Evolutionary conservation across 2,797 vertebrate genomes (phyloP).

Genomic region (Ispidina lecontei): DNA sequence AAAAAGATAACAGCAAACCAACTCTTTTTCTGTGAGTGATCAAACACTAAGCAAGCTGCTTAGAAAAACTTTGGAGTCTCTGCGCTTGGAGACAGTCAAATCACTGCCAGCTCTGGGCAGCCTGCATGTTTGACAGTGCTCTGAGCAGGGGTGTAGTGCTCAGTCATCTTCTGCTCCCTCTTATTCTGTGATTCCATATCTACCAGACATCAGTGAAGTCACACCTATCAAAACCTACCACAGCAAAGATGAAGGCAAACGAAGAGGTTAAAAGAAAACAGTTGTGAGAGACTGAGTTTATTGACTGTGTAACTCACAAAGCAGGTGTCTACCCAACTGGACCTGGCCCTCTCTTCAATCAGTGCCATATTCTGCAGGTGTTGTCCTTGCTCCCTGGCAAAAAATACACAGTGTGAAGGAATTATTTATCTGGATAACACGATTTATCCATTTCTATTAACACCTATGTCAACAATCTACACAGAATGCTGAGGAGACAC

Average conservation of each 20-base stretch:
- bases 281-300: not conserved
- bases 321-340: not conserved
- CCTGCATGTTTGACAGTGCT: not conserved
- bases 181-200: not conserved
- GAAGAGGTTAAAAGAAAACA: not conserved
- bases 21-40: not conserved
- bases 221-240: not conserved
- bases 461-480: not conserved
- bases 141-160: not conserved
- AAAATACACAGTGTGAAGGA: slow-evolving; percentile 11
- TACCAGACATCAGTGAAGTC: not conserved
- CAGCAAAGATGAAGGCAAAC: not conserved
- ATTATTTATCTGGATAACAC: not conserved
- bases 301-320: not conserved
- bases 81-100: not conserved
- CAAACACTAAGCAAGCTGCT: not conserved
- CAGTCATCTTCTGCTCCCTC: not conserved
- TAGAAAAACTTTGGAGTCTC: not conserved
- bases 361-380: slow-evolving; percentile 93
- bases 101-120: rapidly evolving
- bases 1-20: rapidly evolving
- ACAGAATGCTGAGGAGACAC: not conserved
- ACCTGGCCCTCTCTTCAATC: slow-evolving; percentile 51
- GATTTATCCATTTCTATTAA: not conserved
- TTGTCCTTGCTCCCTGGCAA: slow-evolving; percentile 93